Conservation (phyloP, 2,888 invertebrate genomes). For the Drosophila anceps region DNA sequence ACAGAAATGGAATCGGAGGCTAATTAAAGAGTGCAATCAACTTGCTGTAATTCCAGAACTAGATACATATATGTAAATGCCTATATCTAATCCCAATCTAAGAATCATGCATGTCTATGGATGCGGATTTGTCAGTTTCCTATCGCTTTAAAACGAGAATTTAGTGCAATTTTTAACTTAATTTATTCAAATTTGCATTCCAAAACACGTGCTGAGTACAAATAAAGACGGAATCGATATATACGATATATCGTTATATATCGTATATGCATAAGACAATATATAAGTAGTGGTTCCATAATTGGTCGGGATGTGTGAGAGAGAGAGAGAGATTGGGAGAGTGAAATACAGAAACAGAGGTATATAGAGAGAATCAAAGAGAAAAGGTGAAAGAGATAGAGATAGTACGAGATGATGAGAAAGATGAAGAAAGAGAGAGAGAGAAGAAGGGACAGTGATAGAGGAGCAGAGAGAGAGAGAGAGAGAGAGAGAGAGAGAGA, state of each 20-base stretch:
- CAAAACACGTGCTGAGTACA: slow-evolving; percentile 71
- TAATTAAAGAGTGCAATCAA: slow-evolving; percentile 47
- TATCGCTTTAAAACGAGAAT: slow-evolving; percentile 65
- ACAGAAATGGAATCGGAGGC: slow-evolving; percentile 84
- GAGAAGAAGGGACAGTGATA: too few relatives aligned
- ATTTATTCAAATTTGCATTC: slow-evolving; percentile 67
- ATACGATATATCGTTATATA: slow-evolving; percentile 33
- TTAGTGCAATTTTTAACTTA: slow-evolving; percentile 73
- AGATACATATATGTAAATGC: slow-evolving; percentile 11
- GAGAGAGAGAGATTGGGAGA: neutral
- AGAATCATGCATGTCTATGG: slow-evolving; percentile 16
- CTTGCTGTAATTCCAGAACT: slow-evolving; percentile 13
- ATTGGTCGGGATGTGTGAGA: neutral
- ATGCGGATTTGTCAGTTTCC: slow-evolving; percentile 49
- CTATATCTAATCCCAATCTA: slow-evolving; percentile 8
- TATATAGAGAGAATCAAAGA: neutral
- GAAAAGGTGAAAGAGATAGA: neutral
- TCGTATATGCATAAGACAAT: slow-evolving; percentile 16
- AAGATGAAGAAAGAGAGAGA: neutral
- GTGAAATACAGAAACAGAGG: too few relatives aligned
- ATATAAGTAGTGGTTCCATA: neutral
- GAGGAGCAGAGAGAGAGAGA: neutral
- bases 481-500: neutral
- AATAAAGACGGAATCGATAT: slow-evolving; percentile 62
- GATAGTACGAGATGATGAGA: too few relatives aligned